phyloP scores from a whole-genome alignment of 2,797 vertebrate genomes.

The Acestrorhynchus altus region DNA sequence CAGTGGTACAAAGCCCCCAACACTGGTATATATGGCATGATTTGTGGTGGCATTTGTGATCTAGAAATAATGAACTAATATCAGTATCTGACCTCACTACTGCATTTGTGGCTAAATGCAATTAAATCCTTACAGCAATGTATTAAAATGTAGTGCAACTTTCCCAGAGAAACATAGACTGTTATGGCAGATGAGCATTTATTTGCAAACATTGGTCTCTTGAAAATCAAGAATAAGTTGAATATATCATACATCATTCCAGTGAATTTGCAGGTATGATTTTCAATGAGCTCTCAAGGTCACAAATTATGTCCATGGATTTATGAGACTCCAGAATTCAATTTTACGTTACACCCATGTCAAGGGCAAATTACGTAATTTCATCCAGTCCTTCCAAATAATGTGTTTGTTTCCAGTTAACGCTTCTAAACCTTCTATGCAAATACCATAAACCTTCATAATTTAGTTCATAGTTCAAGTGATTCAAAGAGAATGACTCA shows the following conservation, averaged over 20 bases:
- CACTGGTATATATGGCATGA: not conserved
- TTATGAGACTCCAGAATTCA: conserved; percentile 21
- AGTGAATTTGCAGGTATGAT: not conserved
- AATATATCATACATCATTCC: not conserved
- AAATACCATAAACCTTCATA: not conserved
- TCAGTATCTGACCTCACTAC: not conserved
- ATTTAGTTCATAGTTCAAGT: not conserved
- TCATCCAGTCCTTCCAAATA: not conserved
- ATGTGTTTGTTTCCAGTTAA: not conserved
- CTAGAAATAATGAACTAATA: not conserved
- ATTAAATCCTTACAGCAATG: not conserved
- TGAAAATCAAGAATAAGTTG: no score
- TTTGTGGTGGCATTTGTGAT: not conserved
- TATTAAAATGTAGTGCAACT: not conserved
- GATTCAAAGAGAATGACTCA: not conserved
- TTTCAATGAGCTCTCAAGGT: not conserved
- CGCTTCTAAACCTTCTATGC: not conserved
- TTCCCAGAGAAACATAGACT: no score
- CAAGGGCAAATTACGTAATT: not conserved
- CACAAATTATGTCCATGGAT: conserved; percentile 17
- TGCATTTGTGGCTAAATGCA: not conserved
- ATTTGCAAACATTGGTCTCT: not conserved
- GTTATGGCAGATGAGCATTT: not conserved
- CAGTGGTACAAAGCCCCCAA: not conserved
- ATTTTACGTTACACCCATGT: not conserved